These are phyloP conservation scores for Clitarchus hookeri DNA, from an alignment of 2,888 invertebrate genomes.

Conservation along the genomic window DNA sequence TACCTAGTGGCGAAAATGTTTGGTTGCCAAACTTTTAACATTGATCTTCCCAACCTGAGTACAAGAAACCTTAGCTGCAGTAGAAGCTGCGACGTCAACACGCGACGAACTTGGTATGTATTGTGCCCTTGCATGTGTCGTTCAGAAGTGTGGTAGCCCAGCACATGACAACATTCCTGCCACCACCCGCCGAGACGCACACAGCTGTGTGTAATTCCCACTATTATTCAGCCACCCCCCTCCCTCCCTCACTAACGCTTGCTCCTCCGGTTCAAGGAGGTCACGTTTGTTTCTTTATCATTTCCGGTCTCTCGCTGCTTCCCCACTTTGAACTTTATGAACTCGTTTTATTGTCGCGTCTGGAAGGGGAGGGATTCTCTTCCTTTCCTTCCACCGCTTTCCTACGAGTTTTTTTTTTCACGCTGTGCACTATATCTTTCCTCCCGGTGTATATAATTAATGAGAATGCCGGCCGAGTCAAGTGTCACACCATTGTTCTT, in stretches of 20 bases:
- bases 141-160: background rate
- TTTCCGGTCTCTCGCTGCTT: constrained; percentile 8
- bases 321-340: background rate
- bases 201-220: background rate
- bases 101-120: too few species aligned
- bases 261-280: background rate
- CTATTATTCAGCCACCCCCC: background rate
- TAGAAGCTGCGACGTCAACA: too few species aligned
- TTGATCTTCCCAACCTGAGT: too few species aligned
- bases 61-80: too few species aligned
- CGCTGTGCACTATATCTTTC: background rate
- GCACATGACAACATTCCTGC: background rate
- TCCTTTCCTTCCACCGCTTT: background rate
- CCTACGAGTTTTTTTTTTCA: background rate
- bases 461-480: background rate
- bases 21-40: too few species aligned
- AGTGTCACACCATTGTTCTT: constrained; percentile 8
- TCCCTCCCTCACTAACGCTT: background rate
- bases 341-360: constrained; percentile 7
- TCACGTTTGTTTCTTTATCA: background rate
- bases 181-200: background rate
- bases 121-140: too few species aligned
- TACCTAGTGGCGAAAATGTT: too few species aligned
- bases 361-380: background rate
- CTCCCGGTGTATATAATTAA: background rate